Base-by-base conservation (phyloP, 2,113 vertebrate species). In the Perca flavescens region DNA sequence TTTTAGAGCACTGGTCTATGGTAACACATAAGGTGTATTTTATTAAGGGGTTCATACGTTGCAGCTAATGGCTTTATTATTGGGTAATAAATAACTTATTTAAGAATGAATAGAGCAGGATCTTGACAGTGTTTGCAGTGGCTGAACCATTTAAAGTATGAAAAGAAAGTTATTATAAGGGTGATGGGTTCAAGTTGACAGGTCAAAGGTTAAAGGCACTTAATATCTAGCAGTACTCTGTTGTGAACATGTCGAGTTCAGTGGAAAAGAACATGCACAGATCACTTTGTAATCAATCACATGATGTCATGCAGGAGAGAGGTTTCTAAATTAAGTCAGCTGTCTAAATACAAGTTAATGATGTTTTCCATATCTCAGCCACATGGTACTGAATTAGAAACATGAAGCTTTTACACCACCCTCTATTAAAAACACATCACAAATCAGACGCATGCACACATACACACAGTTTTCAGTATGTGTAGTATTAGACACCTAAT, bases 341-440 rank as follows among this genome's bases (percentile, higher is more conserved):
- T 92, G 90, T 94, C 90, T 65, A 92, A 93, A 93, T 78, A 94
- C 74, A 22, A 69, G 73, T 79, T 76, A 61, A 75, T 84, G 71
- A 67, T 0, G 34, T 53, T 71, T 74, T 74, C 61, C 61, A 46
- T 65, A 73, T 68, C 68, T 88, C 83, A 83, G 75, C 74, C 81
- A 79, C 79, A 80, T 54, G 57, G 47, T 56, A 11, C 61, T 40
- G 60, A 69, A 74, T 11, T 5, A 67, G 79, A 81, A 85, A 89
- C 79, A 84, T 47, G 64, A 79, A 72, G 53, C 47, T 67, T 60
- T 72, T 64, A 60, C 87, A 83, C 71, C 82, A 72, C 69, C 54
- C 78, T 82, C 79, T 61, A 85, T 86, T 85, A 82, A 89, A 90
- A 86, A 88, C 87, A 81, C 85, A 88, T 83, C 49, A 81, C 74